A percentile compares a stretch with the other conserved stretches of the same genome.
Conservation (phyloP, 2,888 invertebrate genomes). For the Panorpa germanica region DNA sequence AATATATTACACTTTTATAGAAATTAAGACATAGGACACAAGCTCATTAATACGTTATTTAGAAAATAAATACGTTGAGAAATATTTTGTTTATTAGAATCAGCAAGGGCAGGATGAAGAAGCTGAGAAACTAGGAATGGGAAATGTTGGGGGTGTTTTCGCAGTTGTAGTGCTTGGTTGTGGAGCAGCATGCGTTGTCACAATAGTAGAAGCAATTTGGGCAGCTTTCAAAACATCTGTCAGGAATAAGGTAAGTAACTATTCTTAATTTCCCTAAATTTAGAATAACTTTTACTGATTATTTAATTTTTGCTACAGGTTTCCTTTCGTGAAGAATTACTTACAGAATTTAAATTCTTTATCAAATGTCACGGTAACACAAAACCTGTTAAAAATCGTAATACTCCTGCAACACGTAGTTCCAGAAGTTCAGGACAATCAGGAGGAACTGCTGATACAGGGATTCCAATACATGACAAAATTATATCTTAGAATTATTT, state of each 20-base stretch:
- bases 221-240: constrained; percentile 19
- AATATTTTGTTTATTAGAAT: constrained; percentile 16
- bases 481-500: no score
- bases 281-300: background rate
- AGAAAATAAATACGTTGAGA: constrained; percentile 26
- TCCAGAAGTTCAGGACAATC: constrained; percentile 5
- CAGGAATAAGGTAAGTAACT: constrained; percentile 19
- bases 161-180: constrained; percentile 34
- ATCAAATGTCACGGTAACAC: no score
- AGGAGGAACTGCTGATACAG: constrained; percentile 2
- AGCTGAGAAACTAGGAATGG: constrained; percentile 32
- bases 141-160: constrained; percentile 46
- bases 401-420: constrained; percentile 1
- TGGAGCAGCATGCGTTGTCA: constrained; percentile 20
- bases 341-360: no score
- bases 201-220: constrained; percentile 20
- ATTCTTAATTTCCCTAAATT: background rate
- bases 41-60: no score
- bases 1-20: no score
- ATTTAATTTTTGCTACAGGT: background rate
- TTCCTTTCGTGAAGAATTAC: no score
- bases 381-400: no score
- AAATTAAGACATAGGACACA: no score
- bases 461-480: background rate
- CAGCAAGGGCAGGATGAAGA: constrained; percentile 20